These are phyloP conservation scores for Lydus trimaculatus DNA, from an alignment of 2,888 invertebrate species.

Conservation along the genomic window DNA sequence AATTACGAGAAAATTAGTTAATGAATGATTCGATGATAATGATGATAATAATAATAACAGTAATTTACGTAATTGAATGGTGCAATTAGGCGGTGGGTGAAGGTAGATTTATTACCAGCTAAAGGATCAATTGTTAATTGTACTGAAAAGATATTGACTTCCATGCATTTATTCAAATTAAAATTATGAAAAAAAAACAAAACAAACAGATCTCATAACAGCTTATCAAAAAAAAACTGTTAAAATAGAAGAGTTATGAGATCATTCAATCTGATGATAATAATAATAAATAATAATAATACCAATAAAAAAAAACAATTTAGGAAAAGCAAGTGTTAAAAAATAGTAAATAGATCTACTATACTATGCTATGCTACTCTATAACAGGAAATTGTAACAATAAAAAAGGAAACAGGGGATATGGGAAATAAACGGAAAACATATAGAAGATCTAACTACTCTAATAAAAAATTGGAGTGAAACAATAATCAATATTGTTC, in stretches of 20 bases:
- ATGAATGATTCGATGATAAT: not conserved
- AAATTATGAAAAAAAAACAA: conserved; percentile 15
- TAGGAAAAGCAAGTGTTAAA: conserved; percentile 8
- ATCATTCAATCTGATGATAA: not conserved
- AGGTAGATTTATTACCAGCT: not conserved
- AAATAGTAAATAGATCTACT: conserved; percentile 10
- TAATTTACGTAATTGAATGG: not conserved
- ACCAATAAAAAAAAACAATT: not conserved
- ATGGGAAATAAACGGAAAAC: conserved; percentile 25
- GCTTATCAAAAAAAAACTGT: not conserved
- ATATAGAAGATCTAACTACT: conserved; percentile 42
- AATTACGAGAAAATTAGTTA: too few relatives aligned
- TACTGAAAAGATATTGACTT: conserved; percentile 41
- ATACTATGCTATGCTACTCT: conserved; percentile 22
- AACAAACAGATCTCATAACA: conserved; percentile 9
- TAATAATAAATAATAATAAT: not conserved
- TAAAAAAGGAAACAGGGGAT: conserved; percentile 24
- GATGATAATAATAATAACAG: too few relatives aligned
- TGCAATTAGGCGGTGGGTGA: not conserved
- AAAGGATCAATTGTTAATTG: not conserved
- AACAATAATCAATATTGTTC: too few relatives aligned
- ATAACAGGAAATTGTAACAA: conserved; percentile 28
- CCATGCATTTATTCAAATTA: conserved; percentile 47
- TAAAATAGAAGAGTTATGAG: conserved; percentile 10
- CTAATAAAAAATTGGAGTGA: conserved; percentile 20